These are phyloP conservation scores for Dryobota labecula DNA, from an alignment of 2,888 invertebrate species.

Conservation along the genomic window DNA sequence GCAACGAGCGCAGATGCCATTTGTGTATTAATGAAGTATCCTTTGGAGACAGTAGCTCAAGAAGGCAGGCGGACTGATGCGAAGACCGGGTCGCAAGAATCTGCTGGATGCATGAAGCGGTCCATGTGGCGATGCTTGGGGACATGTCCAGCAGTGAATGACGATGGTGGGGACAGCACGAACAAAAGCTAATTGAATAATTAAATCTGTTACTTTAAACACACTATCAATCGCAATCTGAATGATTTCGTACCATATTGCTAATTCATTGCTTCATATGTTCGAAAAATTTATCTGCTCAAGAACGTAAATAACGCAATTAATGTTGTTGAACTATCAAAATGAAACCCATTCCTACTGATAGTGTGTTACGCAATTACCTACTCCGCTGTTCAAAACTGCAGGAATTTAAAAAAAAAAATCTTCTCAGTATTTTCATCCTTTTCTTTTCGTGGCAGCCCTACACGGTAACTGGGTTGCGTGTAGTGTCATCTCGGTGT, in stretches of 20 bases:
- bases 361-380: too few relatives aligned
- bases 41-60: background rate
- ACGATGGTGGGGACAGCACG: background rate
- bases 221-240: too few relatives aligned
- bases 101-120: background rate
- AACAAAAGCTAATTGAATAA: too few relatives aligned
- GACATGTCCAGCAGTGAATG: background rate
- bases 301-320: too few relatives aligned
- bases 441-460: slow-evolving; percentile 59
- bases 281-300: too few relatives aligned
- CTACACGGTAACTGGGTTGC: slow-evolving; percentile 76
- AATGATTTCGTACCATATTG: too few relatives aligned
- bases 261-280: too few relatives aligned
- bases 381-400: too few relatives aligned
- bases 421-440: background rate
- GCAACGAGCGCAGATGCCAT: background rate
- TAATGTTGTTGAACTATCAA: too few relatives aligned
- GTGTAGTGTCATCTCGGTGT: slow-evolving; percentile 74
- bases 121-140: background rate
- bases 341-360: too few relatives aligned
- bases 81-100: background rate
- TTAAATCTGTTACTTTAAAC: too few relatives aligned
- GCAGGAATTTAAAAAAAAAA: too few relatives aligned
- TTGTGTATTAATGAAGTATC: background rate
- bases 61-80: background rate